Conservation (phyloP, 2,797 vertebrate species). For the Labroides dimidiatus region DNA sequence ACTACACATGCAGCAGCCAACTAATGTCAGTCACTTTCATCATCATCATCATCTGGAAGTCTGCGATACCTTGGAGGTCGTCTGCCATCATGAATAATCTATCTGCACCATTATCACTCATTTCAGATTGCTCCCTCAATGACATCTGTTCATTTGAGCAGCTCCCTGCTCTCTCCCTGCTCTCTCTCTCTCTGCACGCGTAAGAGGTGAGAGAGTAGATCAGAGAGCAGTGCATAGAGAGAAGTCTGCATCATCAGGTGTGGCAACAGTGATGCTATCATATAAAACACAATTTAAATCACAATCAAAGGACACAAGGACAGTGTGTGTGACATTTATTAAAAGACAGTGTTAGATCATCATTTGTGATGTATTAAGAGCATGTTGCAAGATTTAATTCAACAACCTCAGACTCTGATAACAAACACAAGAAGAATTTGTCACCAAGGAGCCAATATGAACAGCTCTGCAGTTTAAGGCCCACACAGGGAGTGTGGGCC, state of each 20-base stretch:
- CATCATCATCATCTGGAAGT: neutral
- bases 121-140: slow-evolving; percentile 25
- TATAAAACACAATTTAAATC: too few species aligned
- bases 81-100: slow-evolving; percentile 43
- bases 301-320: too few species aligned
- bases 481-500: too few species aligned
- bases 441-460: too few species aligned
- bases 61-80: slow-evolving; percentile 11
- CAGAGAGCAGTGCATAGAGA: slow-evolving; percentile 8
- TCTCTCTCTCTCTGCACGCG: neutral
- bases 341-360: too few species aligned
- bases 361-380: too few species aligned
- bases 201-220: slow-evolving; percentile 8
- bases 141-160: slow-evolving; percentile 1
- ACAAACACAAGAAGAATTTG: too few species aligned
- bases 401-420: too few species aligned
- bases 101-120: slow-evolving; percentile 43
- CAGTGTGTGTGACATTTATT: too few species aligned
- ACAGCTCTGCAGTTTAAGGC: too few species aligned
- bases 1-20: neutral
- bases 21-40: neutral
- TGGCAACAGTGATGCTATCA: too few species aligned
- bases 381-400: too few species aligned
- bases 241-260: neutral
- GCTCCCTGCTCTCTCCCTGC: slow-evolving; percentile 4